A percentile compares a stretch with the other conserved stretches of the same genome.
These are phyloP conservation scores for Aethina tumida DNA, from an alignment of 1,140 invertebrate species.

Conservation along the genomic window DNA sequence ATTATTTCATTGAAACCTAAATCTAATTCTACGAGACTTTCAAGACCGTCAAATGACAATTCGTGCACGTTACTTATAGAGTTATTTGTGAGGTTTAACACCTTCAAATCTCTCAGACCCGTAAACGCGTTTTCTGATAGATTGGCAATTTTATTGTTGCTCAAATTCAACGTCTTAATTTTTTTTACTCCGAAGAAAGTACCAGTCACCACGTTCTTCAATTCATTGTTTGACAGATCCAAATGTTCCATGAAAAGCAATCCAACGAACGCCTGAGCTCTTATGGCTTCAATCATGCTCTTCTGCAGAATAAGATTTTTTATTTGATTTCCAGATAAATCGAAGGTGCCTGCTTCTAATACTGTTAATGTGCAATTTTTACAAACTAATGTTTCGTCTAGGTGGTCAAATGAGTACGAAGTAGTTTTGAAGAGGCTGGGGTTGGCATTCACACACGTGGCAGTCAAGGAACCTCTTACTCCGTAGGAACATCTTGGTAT, in stretches of 20 bases:
- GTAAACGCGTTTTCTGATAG: constrained; percentile 9
- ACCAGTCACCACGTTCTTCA: constrained; percentile 20
- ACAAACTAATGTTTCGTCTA: constrained; percentile 32
- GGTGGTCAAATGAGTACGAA: constrained; percentile 29
- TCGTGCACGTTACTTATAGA: constrained; percentile 18
- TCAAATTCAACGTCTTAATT: constrained; percentile 14
- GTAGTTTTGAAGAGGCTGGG: constrained; percentile 25
- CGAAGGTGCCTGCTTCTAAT: constrained; percentile 25
- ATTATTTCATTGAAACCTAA: constrained; percentile 49
- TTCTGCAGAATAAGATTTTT: constrained; percentile 22
- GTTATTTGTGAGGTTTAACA: constrained; percentile 25
- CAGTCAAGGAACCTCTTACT: constrained; percentile 31
- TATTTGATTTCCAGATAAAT: constrained; percentile 31
- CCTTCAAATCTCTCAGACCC: constrained; percentile 7
- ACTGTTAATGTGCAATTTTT: constrained; percentile 23
- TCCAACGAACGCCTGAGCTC: constrained; percentile 25
- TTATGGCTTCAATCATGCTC: constrained; percentile 21
- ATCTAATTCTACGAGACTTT: constrained; percentile 41
- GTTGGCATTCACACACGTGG: constrained; percentile 28
- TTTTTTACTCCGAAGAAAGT: constrained; percentile 28
- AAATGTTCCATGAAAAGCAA: constrained; percentile 27
- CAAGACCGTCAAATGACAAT: constrained; percentile 27
- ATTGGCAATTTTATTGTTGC: constrained; percentile 1
- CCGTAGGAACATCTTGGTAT: constrained; percentile 32
- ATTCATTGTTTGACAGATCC: constrained; percentile 25